Percentiles rank a stretch among this genome's conserved stretches.
These are phyloP conservation scores for Leucoraja erinaceus DNA, from an alignment of 2,113 vertebrate species.

Conservation along the genomic window DNA sequence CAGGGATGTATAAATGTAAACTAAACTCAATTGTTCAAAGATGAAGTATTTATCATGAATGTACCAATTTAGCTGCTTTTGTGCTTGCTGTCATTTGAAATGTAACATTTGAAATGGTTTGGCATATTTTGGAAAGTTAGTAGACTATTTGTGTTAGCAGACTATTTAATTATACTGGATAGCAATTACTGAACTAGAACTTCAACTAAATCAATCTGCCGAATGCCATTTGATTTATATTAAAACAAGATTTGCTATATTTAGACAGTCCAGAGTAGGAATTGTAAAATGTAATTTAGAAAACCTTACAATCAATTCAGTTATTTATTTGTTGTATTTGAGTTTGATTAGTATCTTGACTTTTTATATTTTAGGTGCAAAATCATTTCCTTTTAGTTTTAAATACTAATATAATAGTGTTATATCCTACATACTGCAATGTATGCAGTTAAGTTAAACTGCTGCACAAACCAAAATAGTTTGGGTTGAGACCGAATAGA, in stretches of 20 bases:
- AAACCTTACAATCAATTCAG: not conserved
- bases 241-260: not conserved
- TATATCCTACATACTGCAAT: not conserved
- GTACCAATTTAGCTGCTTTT: not conserved
- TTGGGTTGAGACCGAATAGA: not conserved
- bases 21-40: not conserved
- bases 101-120: not conserved
- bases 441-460: not conserved
- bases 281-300: not conserved
- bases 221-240: not conserved
- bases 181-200: not conserved
- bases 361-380: not conserved
- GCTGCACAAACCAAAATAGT: not conserved
- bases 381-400: not conserved
- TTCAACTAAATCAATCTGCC: not conserved
- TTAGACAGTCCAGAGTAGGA: not conserved
- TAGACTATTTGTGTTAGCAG: not conserved
- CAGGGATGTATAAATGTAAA: not conserved
- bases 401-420: not conserved
- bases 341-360: not conserved
- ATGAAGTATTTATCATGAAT: not conserved
- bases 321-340: not conserved
- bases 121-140: not conserved
- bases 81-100: not conserved
- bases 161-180: not conserved